These are phyloP conservation scores for Dryadula phaetusa DNA, from an alignment of 2,888 invertebrate genomes.

Conservation along the genomic window DNA sequence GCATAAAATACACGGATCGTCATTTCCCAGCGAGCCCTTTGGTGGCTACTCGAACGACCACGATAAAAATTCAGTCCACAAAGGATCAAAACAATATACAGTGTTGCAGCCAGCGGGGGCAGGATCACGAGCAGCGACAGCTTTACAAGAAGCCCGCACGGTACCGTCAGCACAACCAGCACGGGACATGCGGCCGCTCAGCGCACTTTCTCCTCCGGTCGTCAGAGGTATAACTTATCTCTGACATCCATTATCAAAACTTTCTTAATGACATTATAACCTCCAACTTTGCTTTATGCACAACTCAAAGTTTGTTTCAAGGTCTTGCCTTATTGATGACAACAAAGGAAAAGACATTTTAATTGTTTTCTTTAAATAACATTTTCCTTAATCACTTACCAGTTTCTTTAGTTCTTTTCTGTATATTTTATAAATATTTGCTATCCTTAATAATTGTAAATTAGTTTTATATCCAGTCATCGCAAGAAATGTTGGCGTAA, in stretches of 20 bases:
- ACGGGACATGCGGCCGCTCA: conserved; percentile 74
- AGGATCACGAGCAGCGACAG: conserved; percentile 92
- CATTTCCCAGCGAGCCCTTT: conserved; percentile 87
- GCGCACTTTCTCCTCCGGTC: conserved; percentile 89
- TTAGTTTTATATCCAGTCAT: conserved; percentile 18
- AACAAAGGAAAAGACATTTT: conserved; percentile 29
- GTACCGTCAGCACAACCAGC: conserved; percentile 79
- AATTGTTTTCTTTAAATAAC: conserved; percentile 1
- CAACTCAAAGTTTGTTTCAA: conserved; percentile 80
- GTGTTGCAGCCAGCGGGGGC: conserved; percentile 93
- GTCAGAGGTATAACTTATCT: conserved; percentile 87
- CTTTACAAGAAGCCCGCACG: conserved; percentile 89
- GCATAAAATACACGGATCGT: conserved; percentile 70
- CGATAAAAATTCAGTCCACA: conserved; percentile 70
- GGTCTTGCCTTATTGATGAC: conserved; percentile 56
- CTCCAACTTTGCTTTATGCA: conserved; percentile 72
- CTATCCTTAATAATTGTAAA: conserved; percentile 8
- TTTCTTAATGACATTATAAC: conserved; percentile 79
- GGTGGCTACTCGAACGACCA: conserved; percentile 87
- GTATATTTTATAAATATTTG: conserved; percentile 30
- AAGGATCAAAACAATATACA: conserved; percentile 91
- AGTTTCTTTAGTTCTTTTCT: conserved; percentile 10
- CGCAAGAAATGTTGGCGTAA: conserved; percentile 66
- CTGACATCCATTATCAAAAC: conserved; percentile 69
- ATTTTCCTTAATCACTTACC: conserved; percentile 2